Evolutionary conservation across 2,888 invertebrate species (phyloP).

Genomic region (Eupeodes luniger): DNA sequence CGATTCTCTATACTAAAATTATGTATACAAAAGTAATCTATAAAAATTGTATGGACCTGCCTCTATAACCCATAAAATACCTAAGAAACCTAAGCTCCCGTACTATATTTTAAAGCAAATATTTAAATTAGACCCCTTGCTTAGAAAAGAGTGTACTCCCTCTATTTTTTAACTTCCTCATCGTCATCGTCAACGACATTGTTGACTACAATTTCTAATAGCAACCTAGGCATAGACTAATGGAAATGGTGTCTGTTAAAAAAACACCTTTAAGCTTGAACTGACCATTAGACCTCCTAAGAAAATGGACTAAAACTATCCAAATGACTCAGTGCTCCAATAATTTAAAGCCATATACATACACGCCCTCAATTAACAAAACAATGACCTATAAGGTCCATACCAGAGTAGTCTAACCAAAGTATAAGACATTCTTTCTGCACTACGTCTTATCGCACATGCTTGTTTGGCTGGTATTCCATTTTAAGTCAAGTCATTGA

Average conservation of each 20-base stretch:
- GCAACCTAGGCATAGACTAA: not conserved
- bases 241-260: not conserved
- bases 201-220: not conserved
- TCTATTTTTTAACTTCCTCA: constrained; percentile 2
- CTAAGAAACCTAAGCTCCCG: no score
- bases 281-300: constrained; percentile 21
- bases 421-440: constrained; percentile 40
- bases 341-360: constrained; percentile 35
- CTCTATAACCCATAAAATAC: no score
- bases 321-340: constrained; percentile 63
- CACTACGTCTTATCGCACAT: constrained; percentile 25
- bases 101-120: no score
- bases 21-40: no score
- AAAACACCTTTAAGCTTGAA: constrained; percentile 19
- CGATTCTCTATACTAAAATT: no score
- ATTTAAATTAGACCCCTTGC: no score
- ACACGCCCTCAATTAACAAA: constrained; percentile 53
- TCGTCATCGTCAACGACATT: not conserved
- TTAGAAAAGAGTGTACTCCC: no score
- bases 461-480: constrained; percentile 11
- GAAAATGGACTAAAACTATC: not conserved
- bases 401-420: not conserved
- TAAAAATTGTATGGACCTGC: no score
- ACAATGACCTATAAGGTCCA: constrained; percentile 61
- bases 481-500: constrained; percentile 53